phyloP scores from a whole-genome alignment of 2,113 vertebrate genomes.

The Patagioenas fasciata region DNA sequence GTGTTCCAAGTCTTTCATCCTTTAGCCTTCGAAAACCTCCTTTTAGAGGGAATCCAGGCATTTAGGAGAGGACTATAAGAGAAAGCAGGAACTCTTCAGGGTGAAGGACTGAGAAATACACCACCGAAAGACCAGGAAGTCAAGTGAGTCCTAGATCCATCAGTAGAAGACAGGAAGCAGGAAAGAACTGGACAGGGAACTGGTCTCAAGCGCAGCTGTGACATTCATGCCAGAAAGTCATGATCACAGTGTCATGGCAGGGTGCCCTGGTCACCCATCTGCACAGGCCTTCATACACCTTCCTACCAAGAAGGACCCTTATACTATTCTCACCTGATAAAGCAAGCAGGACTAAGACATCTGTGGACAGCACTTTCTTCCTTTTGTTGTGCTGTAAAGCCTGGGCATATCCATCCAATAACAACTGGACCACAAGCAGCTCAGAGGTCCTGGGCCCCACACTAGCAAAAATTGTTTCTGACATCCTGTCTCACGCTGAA shows the following conservation, averaged over 20 bases:
- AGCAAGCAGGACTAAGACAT: not conserved
- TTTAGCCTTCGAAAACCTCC: not conserved
- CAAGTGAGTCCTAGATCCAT: not conserved
- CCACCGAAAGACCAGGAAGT: not conserved
- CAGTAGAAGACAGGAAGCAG: not conserved
- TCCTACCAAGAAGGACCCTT: not conserved
- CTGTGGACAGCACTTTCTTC: not conserved
- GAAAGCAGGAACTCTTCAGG: not conserved
- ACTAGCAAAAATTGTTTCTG: not conserved
- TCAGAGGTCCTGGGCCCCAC: not conserved
- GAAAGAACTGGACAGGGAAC: not conserved
- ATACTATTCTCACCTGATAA: not conserved
- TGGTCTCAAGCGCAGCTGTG: not conserved
- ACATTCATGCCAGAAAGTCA: not conserved
- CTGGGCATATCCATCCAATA: fast-evolving
- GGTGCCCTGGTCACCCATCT: not conserved
- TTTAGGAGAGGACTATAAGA: not conserved
- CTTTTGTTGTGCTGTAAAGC: not conserved
- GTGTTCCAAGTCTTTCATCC: not conserved
- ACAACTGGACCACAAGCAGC: not conserved
- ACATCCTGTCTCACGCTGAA: fast-evolving
- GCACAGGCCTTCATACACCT: not conserved
- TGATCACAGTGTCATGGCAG: not conserved
- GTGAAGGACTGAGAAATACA: not conserved
- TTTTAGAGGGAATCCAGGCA: not conserved